A percentile compares a stretch with the other conserved stretches of the same genome.
Evolutionary conservation across 2,113 vertebrate species (phyloP).

Genomic region (Scophthalmus maximus): DNA sequence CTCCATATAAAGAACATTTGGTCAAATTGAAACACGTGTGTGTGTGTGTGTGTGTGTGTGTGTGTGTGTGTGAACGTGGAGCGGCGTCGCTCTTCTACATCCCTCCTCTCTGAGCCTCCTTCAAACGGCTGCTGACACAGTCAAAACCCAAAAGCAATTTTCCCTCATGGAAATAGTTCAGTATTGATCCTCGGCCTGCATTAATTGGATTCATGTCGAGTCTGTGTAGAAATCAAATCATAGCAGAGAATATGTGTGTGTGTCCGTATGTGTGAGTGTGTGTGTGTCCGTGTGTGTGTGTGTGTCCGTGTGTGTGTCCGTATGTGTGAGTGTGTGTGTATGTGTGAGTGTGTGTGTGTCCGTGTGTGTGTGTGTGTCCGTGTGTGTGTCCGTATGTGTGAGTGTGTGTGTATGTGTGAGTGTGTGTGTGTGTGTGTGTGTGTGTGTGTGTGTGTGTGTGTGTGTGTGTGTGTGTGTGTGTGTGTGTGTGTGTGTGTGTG

Average conservation of each 20-base stretch:
- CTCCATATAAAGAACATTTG: not conserved
- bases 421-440: slow-evolving; percentile 1
- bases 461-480: slow-evolving; percentile 15
- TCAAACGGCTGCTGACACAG: slow-evolving; percentile 76
- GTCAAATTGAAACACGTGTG: slow-evolving; percentile 8
- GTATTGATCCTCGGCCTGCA: slow-evolving; percentile 77
- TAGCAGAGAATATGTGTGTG: slow-evolving; percentile 23
- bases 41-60: slow-evolving; percentile 32
- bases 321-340: slow-evolving; percentile 28
- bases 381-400: too few relatives aligned
- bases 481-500: slow-evolving; percentile 22
- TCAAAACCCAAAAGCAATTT: slow-evolving; percentile 76
- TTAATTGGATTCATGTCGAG: slow-evolving; percentile 78
- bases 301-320: not conserved
- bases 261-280: too few relatives aligned
- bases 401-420: slow-evolving; percentile 13
- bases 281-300: too few relatives aligned
- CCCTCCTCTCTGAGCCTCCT: slow-evolving; percentile 65
- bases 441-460: slow-evolving; percentile 12
- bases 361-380: slow-evolving; percentile 25
- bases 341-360: slow-evolving; percentile 1
- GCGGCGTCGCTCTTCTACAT: slow-evolving; percentile 53
- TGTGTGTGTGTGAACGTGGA: too few relatives aligned
- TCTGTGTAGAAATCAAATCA: slow-evolving; percentile 70
- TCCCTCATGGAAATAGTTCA: slow-evolving; percentile 74